Evolutionary conservation across 64 coral and sea anemone genomes (phyloP).

Genomic region (Dendrophyllia cribrosa): DNA sequence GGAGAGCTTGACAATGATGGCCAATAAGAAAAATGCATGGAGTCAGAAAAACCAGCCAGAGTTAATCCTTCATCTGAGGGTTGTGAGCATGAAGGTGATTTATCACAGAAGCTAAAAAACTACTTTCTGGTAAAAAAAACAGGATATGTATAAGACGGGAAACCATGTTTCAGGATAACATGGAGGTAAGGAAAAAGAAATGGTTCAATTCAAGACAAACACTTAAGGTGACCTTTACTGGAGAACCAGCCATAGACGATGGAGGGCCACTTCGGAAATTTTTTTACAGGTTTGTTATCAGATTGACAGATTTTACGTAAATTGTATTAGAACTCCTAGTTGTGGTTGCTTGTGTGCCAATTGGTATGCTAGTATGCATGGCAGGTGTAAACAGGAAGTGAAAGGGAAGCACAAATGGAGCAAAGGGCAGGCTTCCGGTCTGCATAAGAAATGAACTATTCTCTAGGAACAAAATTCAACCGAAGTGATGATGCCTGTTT

Average conservation of each 20-base stretch:
- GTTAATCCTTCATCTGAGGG: constrained; percentile 17
- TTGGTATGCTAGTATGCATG: no score
- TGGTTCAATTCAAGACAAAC: constrained; percentile 31
- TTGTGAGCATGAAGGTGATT: constrained; percentile 34
- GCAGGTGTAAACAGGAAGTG: no score
- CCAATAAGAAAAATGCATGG: constrained; percentile 9
- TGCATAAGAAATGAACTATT: no score
- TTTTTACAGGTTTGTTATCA: neutral
- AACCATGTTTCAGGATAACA: constrained; percentile 37
- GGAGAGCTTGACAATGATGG: constrained; percentile 32
- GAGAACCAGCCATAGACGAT: constrained; percentile 33
- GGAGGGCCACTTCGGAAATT: constrained; percentile 6
- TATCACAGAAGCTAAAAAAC: constrained; percentile 15
- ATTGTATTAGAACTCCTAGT: neutral
- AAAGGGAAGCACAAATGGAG: no score
- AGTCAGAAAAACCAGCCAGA: constrained; percentile 20
- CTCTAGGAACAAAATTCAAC: no score
- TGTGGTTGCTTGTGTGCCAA: neutral
- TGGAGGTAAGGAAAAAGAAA: constrained; percentile 32
- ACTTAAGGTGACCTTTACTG: constrained; percentile 47
- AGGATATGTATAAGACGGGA: constrained; percentile 32
- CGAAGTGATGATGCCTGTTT: no score
- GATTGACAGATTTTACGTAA: neutral
- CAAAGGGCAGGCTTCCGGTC: no score
- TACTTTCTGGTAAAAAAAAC: constrained; percentile 13